phyloP scores from a whole-genome alignment of 2,797 vertebrate species.

The Echeneis naucrates region DNA sequence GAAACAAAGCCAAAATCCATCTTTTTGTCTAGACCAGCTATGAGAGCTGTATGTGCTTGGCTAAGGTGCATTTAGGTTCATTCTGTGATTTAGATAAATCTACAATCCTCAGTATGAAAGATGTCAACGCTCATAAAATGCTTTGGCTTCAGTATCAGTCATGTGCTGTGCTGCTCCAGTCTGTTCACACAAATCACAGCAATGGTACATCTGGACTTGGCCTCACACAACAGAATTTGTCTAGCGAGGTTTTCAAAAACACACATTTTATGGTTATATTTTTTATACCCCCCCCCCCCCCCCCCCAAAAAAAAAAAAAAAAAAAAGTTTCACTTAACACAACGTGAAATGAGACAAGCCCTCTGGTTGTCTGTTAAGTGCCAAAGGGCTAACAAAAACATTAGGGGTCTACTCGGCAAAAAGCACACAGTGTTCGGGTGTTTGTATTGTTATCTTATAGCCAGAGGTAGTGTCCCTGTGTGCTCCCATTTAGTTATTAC shows the following conservation, averaged over 20 bases:
- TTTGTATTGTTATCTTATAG: slow-evolving; percentile 73
- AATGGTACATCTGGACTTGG: not conserved
- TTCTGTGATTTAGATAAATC: not conserved
- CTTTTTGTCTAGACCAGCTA: not conserved
- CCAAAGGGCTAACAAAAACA: slow-evolving; percentile 48
- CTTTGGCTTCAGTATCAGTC: not conserved
- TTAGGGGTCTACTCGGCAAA: slow-evolving; percentile 36
- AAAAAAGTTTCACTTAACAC: not conserved
- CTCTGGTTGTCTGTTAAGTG: slow-evolving; percentile 30
- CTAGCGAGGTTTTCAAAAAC: not conserved
- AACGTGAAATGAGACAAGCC: not conserved
- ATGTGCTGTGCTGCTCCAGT: not conserved
- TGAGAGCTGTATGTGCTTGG: not conserved
- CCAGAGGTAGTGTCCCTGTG: slow-evolving; percentile 74
- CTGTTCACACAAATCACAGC: not conserved
- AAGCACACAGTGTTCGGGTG: slow-evolving; percentile 58
- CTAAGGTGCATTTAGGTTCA: not conserved
- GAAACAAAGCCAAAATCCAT: not conserved
- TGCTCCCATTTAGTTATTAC: slow-evolving; percentile 76
- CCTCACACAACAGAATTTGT: not conserved
- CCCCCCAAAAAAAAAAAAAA: too few species aligned
- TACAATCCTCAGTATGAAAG: not conserved
- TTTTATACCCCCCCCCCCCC: too few species aligned
- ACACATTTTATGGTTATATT: not conserved
- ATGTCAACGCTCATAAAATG: not conserved